Evolutionary conservation across 2,888 invertebrate species (phyloP), one percentile per base, ranked within the genome.

Genomic region (Salticus scenicus): DNA sequence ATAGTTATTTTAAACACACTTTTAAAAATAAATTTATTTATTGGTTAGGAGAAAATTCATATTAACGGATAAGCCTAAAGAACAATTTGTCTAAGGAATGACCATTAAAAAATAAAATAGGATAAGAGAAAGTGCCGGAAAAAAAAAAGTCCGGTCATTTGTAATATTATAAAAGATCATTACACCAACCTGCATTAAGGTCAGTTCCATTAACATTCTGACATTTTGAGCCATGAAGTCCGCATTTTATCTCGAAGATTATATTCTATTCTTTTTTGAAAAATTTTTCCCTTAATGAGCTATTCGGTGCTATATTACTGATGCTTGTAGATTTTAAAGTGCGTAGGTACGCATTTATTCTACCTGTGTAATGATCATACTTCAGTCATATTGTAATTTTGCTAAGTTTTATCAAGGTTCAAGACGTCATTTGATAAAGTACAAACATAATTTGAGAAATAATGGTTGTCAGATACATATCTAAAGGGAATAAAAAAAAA

Each of bases 171-270:
- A 66, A 37, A 27, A 41, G 37, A 51, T 64, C 72, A 79, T 72
- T 79, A 79, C 64, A 10, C 31, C 30, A 37, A 24, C 41, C 72
- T 31, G 33, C 82, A 82, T 82, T 82, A 76, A 75, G 82, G 76
- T 82, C 76, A 82, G 71, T 14, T 69, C 75, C 75, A 82, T 82
- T 82, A 82, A 82, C 76, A 82, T 82, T 63, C 71, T 76, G 76
- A 82, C 76, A 75, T 71, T 82, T 76, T 57, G 57, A 41, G 47
- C 41, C 20, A 24, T 17, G 69, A 57, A 69, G 24, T 57, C 57
- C 5, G 24, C 57, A 24, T 57, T 20, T 57, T 57, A 57, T 24
- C 24, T 20, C 31, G 33, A n/a, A 31, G 5, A 57, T 64, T 37
- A 27, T 41, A 27, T 71, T 74, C 42, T 41, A 24, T 41, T 47